These are phyloP conservation scores for Teleopsis dalmanni DNA, from an alignment of 1,140 invertebrate genomes.

Conservation along the genomic window DNA sequence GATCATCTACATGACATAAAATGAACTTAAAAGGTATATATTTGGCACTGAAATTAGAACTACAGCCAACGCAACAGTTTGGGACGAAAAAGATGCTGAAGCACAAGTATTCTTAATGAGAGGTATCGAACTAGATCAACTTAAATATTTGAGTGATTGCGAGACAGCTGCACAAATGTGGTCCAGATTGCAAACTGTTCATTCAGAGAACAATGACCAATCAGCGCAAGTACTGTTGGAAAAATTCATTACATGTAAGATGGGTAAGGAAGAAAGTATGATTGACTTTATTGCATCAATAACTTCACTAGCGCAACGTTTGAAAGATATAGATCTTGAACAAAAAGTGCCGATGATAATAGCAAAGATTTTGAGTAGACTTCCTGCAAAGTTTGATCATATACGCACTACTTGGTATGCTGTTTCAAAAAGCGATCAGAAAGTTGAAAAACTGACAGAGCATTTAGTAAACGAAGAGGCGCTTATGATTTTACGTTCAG, in stretches of 20 bases:
- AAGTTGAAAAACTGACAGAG: conserved; percentile 7
- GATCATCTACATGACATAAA: too few relatives aligned
- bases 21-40: too few relatives aligned
- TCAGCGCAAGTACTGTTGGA: conserved; percentile 2
- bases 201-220: too few relatives aligned
- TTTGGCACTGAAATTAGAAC: too few relatives aligned
- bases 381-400: conserved; percentile 5
- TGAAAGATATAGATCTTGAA: conserved; percentile 8
- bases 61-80: too few relatives aligned
- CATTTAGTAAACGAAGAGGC: conserved; percentile 1
- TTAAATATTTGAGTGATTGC: too few relatives aligned
- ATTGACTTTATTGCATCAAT: neutral
- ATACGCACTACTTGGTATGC: conserved; percentile 7
- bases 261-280: conserved; percentile 5
- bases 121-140: too few relatives aligned
- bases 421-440: conserved; percentile 2
- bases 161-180: too few relatives aligned
- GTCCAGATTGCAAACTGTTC: too few relatives aligned
- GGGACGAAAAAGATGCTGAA: too few relatives aligned
- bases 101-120: too few relatives aligned
- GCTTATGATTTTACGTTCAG: neutral
- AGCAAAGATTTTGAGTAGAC: conserved; percentile 6
- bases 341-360: conserved; percentile 5
- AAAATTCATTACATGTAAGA: conserved; percentile 8
- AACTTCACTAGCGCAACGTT: conserved; percentile 1